phyloP scores from a whole-genome alignment of 30 jellyfish, hydroid and myxozoan species.

The Hydractinia echinata region DNA sequence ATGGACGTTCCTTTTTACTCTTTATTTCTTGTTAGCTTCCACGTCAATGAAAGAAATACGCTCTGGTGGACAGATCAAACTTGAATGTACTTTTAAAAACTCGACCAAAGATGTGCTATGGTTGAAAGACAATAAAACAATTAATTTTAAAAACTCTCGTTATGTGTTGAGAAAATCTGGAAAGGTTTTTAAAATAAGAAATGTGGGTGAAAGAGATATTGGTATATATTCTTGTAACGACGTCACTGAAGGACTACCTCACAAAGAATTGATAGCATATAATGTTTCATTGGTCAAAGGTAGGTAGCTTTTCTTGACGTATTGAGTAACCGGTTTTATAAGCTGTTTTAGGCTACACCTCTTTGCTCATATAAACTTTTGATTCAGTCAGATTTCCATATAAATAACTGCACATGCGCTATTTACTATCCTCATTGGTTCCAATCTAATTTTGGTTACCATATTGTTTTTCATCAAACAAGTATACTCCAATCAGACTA shows the following conservation, averaged over 20 bases:
- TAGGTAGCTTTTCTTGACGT: neutral
- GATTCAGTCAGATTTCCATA: too few relatives aligned
- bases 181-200: neutral
- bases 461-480: too few relatives aligned
- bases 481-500: too few relatives aligned
- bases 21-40: slow-evolving; percentile 10
- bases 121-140: neutral
- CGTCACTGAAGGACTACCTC: neutral
- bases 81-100: neutral
- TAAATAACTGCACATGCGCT: too few relatives aligned
- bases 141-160: neutral
- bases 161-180: neutral
- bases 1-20: neutral
- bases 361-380: too few relatives aligned
- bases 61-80: slow-evolving; percentile 10
- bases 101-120: neutral
- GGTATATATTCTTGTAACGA: slow-evolving; percentile 10
- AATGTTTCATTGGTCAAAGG: slow-evolving; percentile 11
- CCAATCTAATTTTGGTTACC: too few relatives aligned
- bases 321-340: too few relatives aligned
- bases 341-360: too few relatives aligned
- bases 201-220: neutral
- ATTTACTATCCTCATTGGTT: too few relatives aligned
- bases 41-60: neutral
- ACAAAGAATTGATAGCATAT: slow-evolving; percentile 1